Base-by-base conservation (phyloP, 2,797 vertebrate genomes). In the Saguinus oedipus region DNA sequence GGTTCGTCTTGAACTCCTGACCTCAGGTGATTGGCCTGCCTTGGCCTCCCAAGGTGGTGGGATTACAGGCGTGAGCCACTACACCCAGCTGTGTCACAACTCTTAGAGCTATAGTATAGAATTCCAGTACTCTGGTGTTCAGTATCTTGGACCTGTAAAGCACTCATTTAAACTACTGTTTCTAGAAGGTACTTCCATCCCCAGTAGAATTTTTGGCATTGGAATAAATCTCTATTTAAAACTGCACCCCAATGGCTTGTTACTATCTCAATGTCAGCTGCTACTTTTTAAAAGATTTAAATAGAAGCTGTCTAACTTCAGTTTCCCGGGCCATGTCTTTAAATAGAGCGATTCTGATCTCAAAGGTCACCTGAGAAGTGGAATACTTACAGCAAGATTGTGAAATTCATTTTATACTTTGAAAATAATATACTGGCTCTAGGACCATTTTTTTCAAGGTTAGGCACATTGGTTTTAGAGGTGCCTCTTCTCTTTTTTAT, bases 301-400 rank as follows among this genome's bases (percentile, higher is more conserved):
- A 95, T 42, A 95, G 92, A 78, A 39, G 46, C 12, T 88, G 78
- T 89, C 46, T 76, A 83, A 74, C 55, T 89, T 91, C 79, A 61
- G 10, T 97, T 97, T 89, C 75, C 75, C 48, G 30, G 75, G 75
- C 44, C 15, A 33, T n/a, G 92, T 94, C 74, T 92, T 97, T 95
- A 95, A 97, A 97, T 92, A 30, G 94, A 94, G 82, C n/a, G 89
- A 61, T 88, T 96, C 48, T 93, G 86, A 96, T 78, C 74, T 82
- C 82, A 94, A 92, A 97, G 85, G 64, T 96, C 64, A 83, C 50
- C 82, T 39, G 78, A 94, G 64, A 84, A 90, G 46, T 95, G 48
- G 61, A 78, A 93, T 46, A 81, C 44, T 87, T 78, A 86, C 1
- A 87, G 81, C 48, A 42, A 53, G 70, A 70, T 15, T 96, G 15